Conservation (phyloP, 2,113 vertebrate species). For the Lanius ludovicianus region DNA sequence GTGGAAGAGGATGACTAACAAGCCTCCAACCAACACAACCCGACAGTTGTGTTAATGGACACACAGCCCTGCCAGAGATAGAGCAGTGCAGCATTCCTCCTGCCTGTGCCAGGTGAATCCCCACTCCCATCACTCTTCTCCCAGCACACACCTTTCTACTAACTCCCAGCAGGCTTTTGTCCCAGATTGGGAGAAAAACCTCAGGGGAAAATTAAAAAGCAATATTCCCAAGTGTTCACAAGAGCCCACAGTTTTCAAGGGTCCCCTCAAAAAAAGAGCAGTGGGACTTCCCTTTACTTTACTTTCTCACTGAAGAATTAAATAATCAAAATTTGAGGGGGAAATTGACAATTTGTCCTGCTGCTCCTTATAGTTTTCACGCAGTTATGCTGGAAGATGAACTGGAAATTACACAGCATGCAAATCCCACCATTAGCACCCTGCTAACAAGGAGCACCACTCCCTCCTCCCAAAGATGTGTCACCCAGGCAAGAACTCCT, state of each 20-base stretch:
- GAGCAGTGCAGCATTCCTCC: not conserved
- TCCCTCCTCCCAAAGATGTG: not conserved
- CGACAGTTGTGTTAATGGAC: fast-evolving
- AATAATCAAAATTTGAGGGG: not conserved
- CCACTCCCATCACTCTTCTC: not conserved
- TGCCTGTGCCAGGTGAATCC: not conserved
- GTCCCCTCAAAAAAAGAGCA: not conserved
- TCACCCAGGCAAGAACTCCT: not conserved
- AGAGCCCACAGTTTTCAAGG: not conserved
- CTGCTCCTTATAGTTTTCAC: constrained; percentile 22
- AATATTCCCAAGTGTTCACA: not conserved
- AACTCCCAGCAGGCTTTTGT: not conserved
- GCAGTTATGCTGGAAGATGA: not conserved
- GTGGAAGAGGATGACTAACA: not conserved
- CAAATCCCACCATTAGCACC: not conserved
- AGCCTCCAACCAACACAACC: not conserved
- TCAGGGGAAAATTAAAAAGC: not conserved
- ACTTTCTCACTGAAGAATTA: not conserved
- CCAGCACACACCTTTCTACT: not conserved
- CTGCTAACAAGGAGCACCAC: fast-evolving
- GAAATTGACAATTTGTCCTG: not conserved
- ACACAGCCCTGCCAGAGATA: fast-evolving
- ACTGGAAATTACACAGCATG: not conserved
- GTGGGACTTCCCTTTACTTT: not conserved
- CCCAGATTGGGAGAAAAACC: not conserved